phyloP scores from a whole-genome alignment of 2,888 invertebrate genomes.

The Oscheius myriophilus region DNA sequence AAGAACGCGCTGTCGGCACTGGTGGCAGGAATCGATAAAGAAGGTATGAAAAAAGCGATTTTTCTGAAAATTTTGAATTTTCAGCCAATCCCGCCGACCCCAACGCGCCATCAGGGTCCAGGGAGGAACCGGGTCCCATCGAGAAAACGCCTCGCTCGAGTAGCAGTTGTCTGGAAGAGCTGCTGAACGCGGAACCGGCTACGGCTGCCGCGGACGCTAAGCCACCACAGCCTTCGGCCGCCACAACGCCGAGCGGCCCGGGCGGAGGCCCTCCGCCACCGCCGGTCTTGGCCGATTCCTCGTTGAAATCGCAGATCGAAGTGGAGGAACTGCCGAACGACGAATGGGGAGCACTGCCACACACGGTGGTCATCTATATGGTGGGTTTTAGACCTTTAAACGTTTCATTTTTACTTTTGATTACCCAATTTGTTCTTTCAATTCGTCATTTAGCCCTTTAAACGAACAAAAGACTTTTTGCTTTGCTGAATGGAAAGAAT shows the following conservation, averaged over 20 bases:
- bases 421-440: no score
- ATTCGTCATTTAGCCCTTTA: no score
- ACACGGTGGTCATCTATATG: constrained; percentile 91
- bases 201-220: constrained; percentile 2
- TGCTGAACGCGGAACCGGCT: constrained; percentile 3
- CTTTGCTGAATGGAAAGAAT: no score
- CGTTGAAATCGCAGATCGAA: constrained; percentile 9
- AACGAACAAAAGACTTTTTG: no score
- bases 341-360: constrained; percentile 76
- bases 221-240: constrained; percentile 4
- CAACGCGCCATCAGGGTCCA: background rate
- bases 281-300: constrained; percentile 2
- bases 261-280: constrained; percentile 11
- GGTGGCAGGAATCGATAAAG: constrained; percentile 5
- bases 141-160: background rate
- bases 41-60: background rate
- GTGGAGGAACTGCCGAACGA: constrained; percentile 47
- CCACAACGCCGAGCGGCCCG: background rate
- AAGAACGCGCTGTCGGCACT: background rate
- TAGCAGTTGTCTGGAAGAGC: constrained; percentile 17
- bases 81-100: background rate
- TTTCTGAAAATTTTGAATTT: background rate
- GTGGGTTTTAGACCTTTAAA: constrained; percentile 74
- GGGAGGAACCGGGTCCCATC: background rate
- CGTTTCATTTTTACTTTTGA: no score